Conservation (phyloP, 1,140 invertebrate genomes). For the Heliothis virescens region DNA sequence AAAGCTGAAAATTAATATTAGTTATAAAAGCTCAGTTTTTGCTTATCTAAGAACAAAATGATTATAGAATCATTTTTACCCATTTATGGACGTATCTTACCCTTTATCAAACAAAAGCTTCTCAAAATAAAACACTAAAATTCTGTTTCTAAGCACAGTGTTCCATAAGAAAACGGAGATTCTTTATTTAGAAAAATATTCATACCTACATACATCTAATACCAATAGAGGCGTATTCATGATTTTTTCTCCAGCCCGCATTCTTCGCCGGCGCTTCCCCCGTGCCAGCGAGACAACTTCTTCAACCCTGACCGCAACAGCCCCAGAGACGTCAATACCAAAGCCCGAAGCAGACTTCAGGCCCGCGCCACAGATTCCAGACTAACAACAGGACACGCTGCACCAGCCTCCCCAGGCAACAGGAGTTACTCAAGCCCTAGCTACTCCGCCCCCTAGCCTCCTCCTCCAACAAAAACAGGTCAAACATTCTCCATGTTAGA, state of each 20-base stretch:
- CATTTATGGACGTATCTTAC: too few species aligned
- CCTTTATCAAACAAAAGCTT: too few species aligned
- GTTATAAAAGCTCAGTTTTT: too few species aligned
- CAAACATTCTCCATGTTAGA: conserved; percentile 89
- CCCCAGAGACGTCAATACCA: conserved; percentile 62
- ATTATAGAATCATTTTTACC: too few species aligned
- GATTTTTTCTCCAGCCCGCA: conserved; percentile 64
- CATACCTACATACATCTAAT: not conserved
- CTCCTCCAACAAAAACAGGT: conserved; percentile 86
- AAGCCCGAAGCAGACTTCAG: conserved; percentile 75
- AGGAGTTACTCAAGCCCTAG: conserved; percentile 61
- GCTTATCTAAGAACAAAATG: too few species aligned
- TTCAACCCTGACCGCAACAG: conserved; percentile 67
- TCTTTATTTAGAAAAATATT: too few species aligned
- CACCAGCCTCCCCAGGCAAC: conserved; percentile 55
- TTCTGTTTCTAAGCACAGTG: too few species aligned
- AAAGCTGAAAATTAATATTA: too few species aligned
- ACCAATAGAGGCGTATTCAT: not conserved
- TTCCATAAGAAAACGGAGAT: too few species aligned
- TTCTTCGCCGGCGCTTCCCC: conserved; percentile 84
- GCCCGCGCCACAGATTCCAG: conserved; percentile 67
- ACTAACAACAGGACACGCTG: conserved; percentile 14
- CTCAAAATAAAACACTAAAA: too few species aligned
- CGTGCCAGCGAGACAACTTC: conserved; percentile 76
- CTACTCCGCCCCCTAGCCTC: conserved; percentile 86